Percentiles rank a stretch among this genome's conserved stretches.
Conservation (phyloP, 2,888 invertebrate genomes). For the Anorthoa munda region DNA sequence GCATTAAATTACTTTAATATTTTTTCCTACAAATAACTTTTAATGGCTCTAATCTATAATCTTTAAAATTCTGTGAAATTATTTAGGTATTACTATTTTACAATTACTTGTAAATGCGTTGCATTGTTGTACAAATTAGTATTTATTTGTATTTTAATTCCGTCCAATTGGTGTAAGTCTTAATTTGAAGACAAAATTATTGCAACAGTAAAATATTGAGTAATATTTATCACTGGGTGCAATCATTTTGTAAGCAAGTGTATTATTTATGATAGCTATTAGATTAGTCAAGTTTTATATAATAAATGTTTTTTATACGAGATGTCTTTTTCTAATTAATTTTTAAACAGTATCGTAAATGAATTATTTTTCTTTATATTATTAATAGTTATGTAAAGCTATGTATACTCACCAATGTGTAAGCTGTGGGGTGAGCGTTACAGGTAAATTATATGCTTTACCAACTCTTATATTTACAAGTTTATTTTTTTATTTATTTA, state of each 20-base stretch:
- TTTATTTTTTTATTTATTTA: too few species aligned
- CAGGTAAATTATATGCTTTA: too few species aligned
- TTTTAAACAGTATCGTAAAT: too few species aligned
- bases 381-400: too few species aligned
- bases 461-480: too few species aligned
- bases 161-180: constrained; percentile 48
- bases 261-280: constrained; percentile 55
- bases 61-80: constrained; percentile 15
- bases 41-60: not conserved
- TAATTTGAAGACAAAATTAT: constrained; percentile 46
- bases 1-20: not conserved
- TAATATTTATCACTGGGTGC: constrained; percentile 24
- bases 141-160: constrained; percentile 68
- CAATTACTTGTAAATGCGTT: constrained; percentile 37
- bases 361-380: too few species aligned
- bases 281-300: constrained; percentile 29
- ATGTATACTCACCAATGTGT: too few species aligned
- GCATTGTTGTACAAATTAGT: constrained; percentile 74
- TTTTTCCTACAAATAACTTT: not conserved
- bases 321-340: not conserved
- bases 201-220: constrained; percentile 25
- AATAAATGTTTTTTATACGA: constrained; percentile 58
- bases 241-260: constrained; percentile 39
- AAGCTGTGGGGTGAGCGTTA: too few species aligned
- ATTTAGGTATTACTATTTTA: constrained; percentile 30